phyloP scores from a whole-genome alignment of 1,140 invertebrate species.

The Neodiprion lecontei region DNA sequence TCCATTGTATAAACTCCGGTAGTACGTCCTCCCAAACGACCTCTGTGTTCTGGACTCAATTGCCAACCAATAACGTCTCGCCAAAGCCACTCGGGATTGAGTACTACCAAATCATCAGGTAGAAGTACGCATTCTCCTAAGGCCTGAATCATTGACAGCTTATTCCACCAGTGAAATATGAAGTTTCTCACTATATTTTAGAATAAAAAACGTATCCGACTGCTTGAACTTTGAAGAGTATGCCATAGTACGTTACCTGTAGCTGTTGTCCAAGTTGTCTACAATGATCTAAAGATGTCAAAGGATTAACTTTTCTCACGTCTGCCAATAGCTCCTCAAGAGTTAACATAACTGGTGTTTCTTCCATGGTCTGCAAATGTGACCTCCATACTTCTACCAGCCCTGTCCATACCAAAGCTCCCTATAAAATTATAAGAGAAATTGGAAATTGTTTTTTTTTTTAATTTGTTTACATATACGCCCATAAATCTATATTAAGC shows the following conservation, averaged over 20 bases:
- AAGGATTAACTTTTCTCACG: constrained; percentile 56
- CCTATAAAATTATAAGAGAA: constrained; percentile 39
- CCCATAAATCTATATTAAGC: constrained; percentile 37
- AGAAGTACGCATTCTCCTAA: constrained; percentile 57
- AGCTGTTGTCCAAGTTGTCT: constrained; percentile 54
- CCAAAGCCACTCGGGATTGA: constrained; percentile 80
- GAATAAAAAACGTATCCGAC: neutral
- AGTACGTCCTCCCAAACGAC: constrained; percentile 66
- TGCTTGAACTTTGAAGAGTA: neutral
- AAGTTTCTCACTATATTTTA: neutral
- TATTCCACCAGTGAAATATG: neutral
- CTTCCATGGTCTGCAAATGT: constrained; percentile 51
- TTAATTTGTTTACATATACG: constrained; percentile 29
- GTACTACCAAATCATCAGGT: constrained; percentile 72
- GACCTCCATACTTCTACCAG: constrained; percentile 55
- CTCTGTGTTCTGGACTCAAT: constrained; percentile 71
- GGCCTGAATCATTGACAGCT: constrained; percentile 37
- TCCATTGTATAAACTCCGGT: constrained; percentile 81
- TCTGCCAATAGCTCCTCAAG: constrained; percentile 51
- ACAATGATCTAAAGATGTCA: constrained; percentile 55
- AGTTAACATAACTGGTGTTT: constrained; percentile 52
- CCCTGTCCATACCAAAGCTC: constrained; percentile 55
- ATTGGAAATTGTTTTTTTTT: neutral
- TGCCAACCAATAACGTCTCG: constrained; percentile 75
- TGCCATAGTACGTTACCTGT: constrained; percentile 35